Evolutionary conservation across 2,797 vertebrate genomes (phyloP).

Genomic region (Cygnus olor): DNA sequence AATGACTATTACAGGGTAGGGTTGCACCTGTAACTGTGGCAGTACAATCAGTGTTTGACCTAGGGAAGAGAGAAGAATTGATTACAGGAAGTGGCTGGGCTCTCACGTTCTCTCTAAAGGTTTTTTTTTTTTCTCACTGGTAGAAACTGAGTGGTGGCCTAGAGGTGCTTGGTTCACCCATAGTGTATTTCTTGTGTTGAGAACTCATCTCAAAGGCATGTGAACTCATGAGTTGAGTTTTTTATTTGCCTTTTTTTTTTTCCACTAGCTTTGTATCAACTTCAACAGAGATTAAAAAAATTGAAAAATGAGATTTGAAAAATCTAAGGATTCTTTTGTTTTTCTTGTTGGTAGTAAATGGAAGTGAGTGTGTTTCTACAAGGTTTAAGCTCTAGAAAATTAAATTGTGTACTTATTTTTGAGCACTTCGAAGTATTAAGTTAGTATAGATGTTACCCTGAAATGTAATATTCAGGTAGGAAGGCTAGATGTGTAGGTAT

Average conservation of each 20-base stretch:
- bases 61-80: neutral
- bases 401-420: rapidly evolving
- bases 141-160: rapidly evolving
- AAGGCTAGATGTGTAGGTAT: neutral
- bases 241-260: neutral
- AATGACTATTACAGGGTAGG: rapidly evolving
- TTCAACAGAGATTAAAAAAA: rapidly evolving
- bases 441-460: rapidly evolving
- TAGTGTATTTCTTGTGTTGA: rapidly evolving
- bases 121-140: rapidly evolving
- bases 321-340: rapidly evolving
- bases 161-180: rapidly evolving
- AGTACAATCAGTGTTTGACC: rapidly evolving
- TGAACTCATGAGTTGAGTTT: rapidly evolving
- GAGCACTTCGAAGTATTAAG: neutral
- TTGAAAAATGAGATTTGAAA: rapidly evolving
- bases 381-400: neutral
- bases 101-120: rapidly evolving
- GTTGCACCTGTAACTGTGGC: rapidly evolving
- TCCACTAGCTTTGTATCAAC: rapidly evolving
- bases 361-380: rapidly evolving
- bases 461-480: rapidly evolving
- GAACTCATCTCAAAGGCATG: rapidly evolving
- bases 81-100: rapidly evolving
- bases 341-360: rapidly evolving